phyloP scores from a whole-genome alignment of 2,888 invertebrate species.

The Crocallis elinguaria region DNA sequence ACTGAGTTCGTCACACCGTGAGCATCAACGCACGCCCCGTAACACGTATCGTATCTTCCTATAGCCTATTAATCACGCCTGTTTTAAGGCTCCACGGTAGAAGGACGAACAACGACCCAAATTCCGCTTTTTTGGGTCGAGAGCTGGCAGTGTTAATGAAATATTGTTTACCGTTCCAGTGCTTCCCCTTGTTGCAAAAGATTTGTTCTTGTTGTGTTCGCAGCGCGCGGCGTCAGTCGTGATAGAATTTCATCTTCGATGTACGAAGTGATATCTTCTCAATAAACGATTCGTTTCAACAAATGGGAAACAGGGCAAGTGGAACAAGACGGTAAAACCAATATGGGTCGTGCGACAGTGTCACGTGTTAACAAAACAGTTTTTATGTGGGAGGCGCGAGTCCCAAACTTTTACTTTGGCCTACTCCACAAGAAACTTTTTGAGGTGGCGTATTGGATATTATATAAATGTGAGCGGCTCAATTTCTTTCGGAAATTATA shows the following conservation, averaged over 20 bases:
- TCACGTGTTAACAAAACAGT: background rate
- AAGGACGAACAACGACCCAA: slow-evolving; percentile 49
- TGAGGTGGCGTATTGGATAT: too few relatives aligned
- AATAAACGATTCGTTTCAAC: slow-evolving; percentile 5
- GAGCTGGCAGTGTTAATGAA: slow-evolving; percentile 64
- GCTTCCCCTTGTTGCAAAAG: slow-evolving; percentile 61
- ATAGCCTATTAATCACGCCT: slow-evolving; percentile 44
- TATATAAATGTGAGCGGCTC: too few relatives aligned
- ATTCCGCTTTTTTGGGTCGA: slow-evolving; percentile 67
- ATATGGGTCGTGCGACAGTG: slow-evolving; percentile 6
- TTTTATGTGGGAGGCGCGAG: background rate
- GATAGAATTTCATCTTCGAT: slow-evolving; percentile 11
- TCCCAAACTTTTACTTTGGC: too few relatives aligned
- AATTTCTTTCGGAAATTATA: too few relatives aligned
- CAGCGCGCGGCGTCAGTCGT: slow-evolving; percentile 39
- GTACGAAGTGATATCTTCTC: slow-evolving; percentile 6
- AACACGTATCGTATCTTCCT: too few relatives aligned
- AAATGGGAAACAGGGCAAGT: slow-evolving; percentile 1
- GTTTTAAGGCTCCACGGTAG: slow-evolving; percentile 43
- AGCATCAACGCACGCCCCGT: too few relatives aligned
- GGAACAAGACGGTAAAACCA: background rate
- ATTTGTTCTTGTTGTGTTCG: slow-evolving; percentile 42
- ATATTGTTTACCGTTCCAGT: slow-evolving; percentile 70
- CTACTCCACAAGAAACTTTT: too few relatives aligned
- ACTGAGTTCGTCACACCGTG: background rate